Evolutionary conservation across 2,113 vertebrate genomes (phyloP).

Genomic region (Embiotoca jacksoni): DNA sequence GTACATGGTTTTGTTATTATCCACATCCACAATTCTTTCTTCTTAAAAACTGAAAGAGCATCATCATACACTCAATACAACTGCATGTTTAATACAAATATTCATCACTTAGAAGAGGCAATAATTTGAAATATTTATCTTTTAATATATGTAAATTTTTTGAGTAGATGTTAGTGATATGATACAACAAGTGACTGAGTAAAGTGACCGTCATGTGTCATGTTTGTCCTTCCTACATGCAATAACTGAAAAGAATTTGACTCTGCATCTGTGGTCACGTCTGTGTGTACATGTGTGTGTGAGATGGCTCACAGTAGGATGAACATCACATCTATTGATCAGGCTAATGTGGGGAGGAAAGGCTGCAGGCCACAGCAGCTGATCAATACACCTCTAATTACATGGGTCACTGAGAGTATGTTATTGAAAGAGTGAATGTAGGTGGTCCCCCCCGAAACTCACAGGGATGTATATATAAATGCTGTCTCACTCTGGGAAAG

Average conservation of each 20-base stretch:
- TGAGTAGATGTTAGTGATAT: neutral
- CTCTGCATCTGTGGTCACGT: constrained; percentile 14
- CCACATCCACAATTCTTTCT: too few species aligned
- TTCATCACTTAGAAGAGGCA: neutral
- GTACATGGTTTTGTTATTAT: too few species aligned
- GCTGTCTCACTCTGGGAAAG: constrained; percentile 50
- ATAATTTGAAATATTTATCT: neutral
- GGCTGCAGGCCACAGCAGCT: constrained; percentile 77
- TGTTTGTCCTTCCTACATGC: constrained; percentile 69
- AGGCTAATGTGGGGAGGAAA: constrained; percentile 84
- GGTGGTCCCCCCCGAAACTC: constrained; percentile 39
- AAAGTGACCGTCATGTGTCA: constrained; percentile 36
- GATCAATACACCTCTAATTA: constrained; percentile 86
- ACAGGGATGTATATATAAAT: constrained; percentile 80
- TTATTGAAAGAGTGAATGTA: constrained; percentile 31
- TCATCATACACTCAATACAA: neutral
- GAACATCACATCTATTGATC: constrained; percentile 86
- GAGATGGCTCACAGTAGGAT: constrained; percentile 59
- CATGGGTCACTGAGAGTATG: constrained; percentile 43
- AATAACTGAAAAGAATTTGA: constrained; percentile 65
- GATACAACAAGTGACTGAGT: constrained; percentile 10
- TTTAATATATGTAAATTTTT: constrained; percentile 4
- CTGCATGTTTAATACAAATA: neutral
- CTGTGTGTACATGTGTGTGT: constrained; percentile 22
- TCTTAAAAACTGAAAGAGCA: neutral